Conservation (phyloP, 1,140 invertebrate species). For the Drosophila ambigua region DNA sequence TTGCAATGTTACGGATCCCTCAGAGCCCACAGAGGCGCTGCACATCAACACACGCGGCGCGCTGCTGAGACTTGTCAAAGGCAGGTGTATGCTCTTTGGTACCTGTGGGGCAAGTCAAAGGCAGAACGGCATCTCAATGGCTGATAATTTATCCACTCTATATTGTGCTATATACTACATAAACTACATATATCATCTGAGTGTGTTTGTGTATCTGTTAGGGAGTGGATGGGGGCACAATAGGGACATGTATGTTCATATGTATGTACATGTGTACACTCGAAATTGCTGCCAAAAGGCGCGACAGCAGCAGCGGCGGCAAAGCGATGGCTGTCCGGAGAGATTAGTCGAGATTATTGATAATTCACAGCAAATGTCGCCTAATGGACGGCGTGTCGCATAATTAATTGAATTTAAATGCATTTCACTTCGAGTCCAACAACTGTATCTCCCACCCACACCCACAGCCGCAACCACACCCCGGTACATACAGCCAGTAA, state of each 20-base stretch:
- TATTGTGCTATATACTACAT: neutral
- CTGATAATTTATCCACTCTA: conserved; percentile 38
- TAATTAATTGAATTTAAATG: conserved; percentile 78
- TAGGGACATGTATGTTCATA: neutral
- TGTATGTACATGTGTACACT: neutral
- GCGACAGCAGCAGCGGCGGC: conserved; percentile 9
- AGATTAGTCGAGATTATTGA: conserved; percentile 75
- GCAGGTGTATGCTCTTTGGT: conserved; percentile 84
- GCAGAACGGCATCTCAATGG: conserved; percentile 51
- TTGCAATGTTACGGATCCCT: conserved; percentile 85
- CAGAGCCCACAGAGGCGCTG: conserved; percentile 86
- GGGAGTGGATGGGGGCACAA: neutral
- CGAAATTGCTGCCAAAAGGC: conserved; percentile 57
- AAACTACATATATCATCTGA: neutral
- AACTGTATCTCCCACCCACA: neutral
- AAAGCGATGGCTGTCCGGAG: conserved; percentile 50
- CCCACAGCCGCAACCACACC: neutral
- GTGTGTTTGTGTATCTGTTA: conserved; percentile 20
- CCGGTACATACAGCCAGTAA: conserved; percentile 23
- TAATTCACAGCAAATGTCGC: conserved; percentile 70
- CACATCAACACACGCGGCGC: conserved; percentile 86
- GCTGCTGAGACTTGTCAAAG: conserved; percentile 85
- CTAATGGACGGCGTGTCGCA: conserved; percentile 64
- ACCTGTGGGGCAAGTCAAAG: conserved; percentile 57
- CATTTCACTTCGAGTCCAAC: conserved; percentile 48